A percentile compares a stretch with the other conserved stretches of the same genome.
Evolutionary conservation across 2,797 vertebrate species (phyloP).

Genomic region (Oryzias sinensis): DNA sequence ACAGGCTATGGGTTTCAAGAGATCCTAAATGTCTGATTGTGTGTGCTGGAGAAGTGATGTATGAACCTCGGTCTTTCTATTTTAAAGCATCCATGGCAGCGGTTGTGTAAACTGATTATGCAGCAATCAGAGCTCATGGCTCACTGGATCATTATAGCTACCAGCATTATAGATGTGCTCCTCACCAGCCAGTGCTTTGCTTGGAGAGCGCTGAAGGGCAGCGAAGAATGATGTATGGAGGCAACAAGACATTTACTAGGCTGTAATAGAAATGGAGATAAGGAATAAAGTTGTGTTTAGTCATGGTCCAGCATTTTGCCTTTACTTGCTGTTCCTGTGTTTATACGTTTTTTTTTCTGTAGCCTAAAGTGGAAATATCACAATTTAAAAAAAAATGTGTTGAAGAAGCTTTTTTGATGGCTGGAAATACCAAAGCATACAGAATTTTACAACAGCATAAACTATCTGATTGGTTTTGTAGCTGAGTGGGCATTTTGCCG

Average conservation of each 20-base stretch:
- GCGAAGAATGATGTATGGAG: slow-evolving; percentile 6
- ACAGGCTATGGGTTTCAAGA: slow-evolving; percentile 38
- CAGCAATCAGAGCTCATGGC: slow-evolving; percentile 50
- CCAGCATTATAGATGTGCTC: slow-evolving; percentile 47
- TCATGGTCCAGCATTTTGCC: too few species aligned
- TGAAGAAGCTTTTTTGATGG: too few species aligned
- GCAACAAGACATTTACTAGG: background rate
- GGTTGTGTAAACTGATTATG: slow-evolving; percentile 66
- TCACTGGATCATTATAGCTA: slow-evolving; percentile 56
- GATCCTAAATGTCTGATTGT: slow-evolving; percentile 17
- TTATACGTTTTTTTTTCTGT: too few species aligned
- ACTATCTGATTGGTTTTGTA: too few species aligned
- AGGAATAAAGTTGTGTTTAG: too few species aligned
- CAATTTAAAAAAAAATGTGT: too few species aligned
- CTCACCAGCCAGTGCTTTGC: slow-evolving; percentile 8
- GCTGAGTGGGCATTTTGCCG: too few species aligned
- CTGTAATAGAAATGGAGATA: background rate
- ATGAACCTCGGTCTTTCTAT: slow-evolving; percentile 28
- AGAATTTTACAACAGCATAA: too few species aligned
- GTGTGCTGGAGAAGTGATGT: slow-evolving; percentile 16
- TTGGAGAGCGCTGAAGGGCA: slow-evolving; percentile 10
- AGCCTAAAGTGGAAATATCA: too few species aligned
- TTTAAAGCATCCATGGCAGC: slow-evolving; percentile 45
- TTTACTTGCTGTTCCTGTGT: too few species aligned
- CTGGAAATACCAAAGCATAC: too few species aligned